Evolutionary conservation across 2,797 vertebrate species (phyloP).

Genomic region (Vireo griseus): DNA sequence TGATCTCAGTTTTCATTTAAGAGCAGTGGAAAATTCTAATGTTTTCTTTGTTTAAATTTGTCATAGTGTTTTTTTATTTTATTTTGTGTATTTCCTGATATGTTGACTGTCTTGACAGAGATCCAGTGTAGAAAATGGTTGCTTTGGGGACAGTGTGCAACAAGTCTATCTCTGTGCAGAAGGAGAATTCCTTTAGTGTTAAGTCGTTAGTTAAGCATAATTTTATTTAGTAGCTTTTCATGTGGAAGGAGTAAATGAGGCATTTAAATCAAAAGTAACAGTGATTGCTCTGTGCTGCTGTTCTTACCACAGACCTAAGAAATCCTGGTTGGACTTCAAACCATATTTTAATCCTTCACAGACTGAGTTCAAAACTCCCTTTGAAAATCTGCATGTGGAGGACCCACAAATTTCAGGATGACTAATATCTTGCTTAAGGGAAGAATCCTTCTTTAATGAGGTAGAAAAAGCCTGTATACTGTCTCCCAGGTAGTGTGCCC

Average conservation of each 20-base stretch:
- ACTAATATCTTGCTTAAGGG: not conserved
- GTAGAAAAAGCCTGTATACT: not conserved
- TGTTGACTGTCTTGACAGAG: not conserved
- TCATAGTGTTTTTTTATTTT: not conserved
- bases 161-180: not conserved
- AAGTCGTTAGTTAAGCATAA: not conserved
- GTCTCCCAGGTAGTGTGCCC: not conserved
- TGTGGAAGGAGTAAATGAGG: conserved; percentile 1
- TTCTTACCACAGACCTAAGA: not conserved
- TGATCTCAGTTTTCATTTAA: not conserved
- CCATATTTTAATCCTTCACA: not conserved
- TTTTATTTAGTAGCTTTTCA: not conserved
- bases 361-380: not conserved
- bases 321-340: not conserved
- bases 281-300: not conserved
- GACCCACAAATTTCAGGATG: not conserved
- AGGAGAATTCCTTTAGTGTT: not conserved
- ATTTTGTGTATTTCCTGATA: not conserved
- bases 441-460: not conserved
- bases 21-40: not conserved
- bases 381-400: not conserved
- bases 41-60: accelerated
- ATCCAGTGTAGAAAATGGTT: not conserved
- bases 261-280: not conserved
- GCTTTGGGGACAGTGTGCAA: not conserved